These are phyloP conservation scores for Cochlearius cochlearius DNA, from an alignment of 2,113 vertebrate genomes.

Conservation along the genomic window DNA sequence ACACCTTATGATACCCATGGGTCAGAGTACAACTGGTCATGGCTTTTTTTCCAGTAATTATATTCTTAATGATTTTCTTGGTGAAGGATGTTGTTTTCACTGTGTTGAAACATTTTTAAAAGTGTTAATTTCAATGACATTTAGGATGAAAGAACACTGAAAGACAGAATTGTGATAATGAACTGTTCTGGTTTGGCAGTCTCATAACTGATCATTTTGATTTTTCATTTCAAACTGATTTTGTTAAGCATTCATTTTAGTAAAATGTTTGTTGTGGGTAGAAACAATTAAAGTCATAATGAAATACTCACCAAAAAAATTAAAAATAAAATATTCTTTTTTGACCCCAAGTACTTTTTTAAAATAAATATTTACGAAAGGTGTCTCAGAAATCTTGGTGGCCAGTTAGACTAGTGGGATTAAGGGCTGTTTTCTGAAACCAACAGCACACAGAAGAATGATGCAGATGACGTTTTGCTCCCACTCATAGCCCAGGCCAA, in stretches of 20 bases:
- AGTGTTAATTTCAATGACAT: not conserved
- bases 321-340: not conserved
- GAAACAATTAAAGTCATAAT: not conserved
- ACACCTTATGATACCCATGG: not conserved
- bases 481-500: not conserved
- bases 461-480: not conserved
- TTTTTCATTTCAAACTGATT: not conserved
- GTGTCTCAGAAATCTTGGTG: not conserved
- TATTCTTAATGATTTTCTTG: not conserved
- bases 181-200: not conserved
- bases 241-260: not conserved
- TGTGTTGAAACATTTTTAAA: not conserved
- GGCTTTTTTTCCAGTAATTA: not conserved
- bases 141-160: not conserved
- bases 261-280: not conserved
- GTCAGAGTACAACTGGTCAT: not conserved
- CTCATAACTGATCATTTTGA: not conserved
- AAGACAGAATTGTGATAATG: not conserved
- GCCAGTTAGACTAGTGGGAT: not conserved
- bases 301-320: not conserved
- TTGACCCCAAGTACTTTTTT: not conserved
- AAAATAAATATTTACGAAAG: not conserved
- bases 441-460: not conserved
- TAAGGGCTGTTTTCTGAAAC: not conserved
- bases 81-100: not conserved